Percentiles rank a stretch among this genome's conserved stretches.
These are phyloP conservation scores for Tenrec ecaudatus DNA, from an alignment of 2,113 vertebrate genomes.

Conservation along the genomic window DNA sequence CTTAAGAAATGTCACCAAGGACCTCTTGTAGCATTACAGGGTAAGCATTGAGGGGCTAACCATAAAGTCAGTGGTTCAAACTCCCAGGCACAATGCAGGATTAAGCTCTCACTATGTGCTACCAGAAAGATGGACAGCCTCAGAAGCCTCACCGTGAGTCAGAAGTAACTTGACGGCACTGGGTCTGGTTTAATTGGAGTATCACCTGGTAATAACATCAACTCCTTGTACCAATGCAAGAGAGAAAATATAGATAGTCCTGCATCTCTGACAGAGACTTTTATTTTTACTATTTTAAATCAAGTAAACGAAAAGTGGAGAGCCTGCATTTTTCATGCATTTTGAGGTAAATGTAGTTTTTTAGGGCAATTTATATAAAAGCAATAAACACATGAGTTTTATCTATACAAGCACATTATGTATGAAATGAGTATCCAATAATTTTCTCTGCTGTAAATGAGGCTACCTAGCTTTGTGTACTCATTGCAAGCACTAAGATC, in stretches of 20 bases:
- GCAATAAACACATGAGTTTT: neutral
- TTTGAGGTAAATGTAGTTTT: neutral
- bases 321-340: neutral
- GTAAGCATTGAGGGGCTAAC: no score
- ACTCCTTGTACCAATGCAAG: neutral
- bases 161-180: no score
- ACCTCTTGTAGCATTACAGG: no score
- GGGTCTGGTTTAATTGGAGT: neutral
- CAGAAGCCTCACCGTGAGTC: no score
- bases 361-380: neutral
- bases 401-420: neutral
- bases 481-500: neutral
- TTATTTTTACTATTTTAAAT: neutral
- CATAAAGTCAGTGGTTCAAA: no score
- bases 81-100: no score
- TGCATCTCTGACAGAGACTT: neutral
- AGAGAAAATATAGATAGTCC: slow-evolving; percentile 27
- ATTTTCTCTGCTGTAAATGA: neutral
- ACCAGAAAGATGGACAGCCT: no score
- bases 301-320: neutral
- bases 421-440: neutral
- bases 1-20: no score
- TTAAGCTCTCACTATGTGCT: no score
- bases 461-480: neutral
- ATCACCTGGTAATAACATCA: slow-evolving; percentile 43